Percentiles rank a stretch among this genome's conserved stretches.
These are phyloP conservation scores for Rhyacophila brunnea DNA, from an alignment of 1,140 invertebrate species.

Conservation along the genomic window DNA sequence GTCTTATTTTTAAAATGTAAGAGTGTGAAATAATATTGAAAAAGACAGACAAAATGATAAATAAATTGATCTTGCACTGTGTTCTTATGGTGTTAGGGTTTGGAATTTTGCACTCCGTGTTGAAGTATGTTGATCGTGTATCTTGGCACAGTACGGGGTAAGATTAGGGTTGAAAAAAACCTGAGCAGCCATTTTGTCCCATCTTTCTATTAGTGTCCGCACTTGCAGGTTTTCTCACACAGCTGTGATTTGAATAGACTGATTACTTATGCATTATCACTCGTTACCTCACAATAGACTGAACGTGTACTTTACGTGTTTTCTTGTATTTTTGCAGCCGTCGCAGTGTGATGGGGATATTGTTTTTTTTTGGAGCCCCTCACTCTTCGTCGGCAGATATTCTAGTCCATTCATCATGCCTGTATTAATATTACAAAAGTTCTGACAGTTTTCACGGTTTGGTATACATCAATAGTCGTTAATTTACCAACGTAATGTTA, in stretches of 20 bases:
- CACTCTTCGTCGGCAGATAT: slow-evolving; percentile 8
- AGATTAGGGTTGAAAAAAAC: not conserved
- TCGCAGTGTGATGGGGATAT: slow-evolving; percentile 3
- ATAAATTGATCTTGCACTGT: slow-evolving; percentile 28
- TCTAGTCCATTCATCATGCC: slow-evolving; percentile 24
- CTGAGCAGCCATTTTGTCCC: slow-evolving; percentile 15
- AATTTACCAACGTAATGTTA: too few species aligned
- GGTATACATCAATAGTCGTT: not conserved
- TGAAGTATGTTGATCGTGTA: slow-evolving; percentile 6
- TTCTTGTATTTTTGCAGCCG: slow-evolving; percentile 19
- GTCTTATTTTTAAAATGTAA: slow-evolving; percentile 22
- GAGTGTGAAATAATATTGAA: slow-evolving; percentile 25
- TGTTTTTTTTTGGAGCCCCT: slow-evolving; percentile 23
- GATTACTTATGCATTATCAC: slow-evolving; percentile 32
- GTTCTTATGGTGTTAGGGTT: slow-evolving; percentile 34
- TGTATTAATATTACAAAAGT: not conserved
- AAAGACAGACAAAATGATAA: slow-evolving; percentile 21
- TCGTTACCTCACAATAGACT: slow-evolving; percentile 36
- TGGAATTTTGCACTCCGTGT: slow-evolving; percentile 28
- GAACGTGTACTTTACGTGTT: slow-evolving; percentile 22
- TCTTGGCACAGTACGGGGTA: too few species aligned
- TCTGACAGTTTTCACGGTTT: not conserved
- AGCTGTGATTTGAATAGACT: slow-evolving; percentile 38
- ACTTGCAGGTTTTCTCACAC: slow-evolving; percentile 32
- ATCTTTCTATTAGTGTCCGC: slow-evolving; percentile 25